Evolutionary conservation across 2,888 invertebrate genomes (phyloP), one percentile per base, ranked within the genome.

Genomic region (Ophioninae sp.): DNA sequence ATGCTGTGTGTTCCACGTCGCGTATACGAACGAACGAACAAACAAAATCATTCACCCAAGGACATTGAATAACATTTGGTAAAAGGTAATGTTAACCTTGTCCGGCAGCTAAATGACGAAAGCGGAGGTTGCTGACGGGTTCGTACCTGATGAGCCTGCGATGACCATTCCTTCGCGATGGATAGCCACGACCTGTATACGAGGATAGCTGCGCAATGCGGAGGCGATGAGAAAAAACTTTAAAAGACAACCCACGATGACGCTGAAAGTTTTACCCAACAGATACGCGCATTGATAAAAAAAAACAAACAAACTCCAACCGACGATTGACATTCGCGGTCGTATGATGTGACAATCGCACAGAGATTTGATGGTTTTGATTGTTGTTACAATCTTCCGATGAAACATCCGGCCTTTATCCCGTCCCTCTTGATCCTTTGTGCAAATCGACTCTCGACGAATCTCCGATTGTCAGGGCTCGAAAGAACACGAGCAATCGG

Each of bases 311-410:
- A 68, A 50, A 21, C 37, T 41, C 88, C 89, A 90, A 90, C 90
- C 90, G 89, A 88, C 90, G 89, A 89, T 90, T 92, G 89, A 89
- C 91, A 90, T 90, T 91, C 89, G 90, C 91, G 62, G 90, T 92
- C 90, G 91, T 91, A 90, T 3, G 30, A 30, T 89, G 78, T 69
- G 90, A 91, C 91, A 90, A 91, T 17, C 91, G 89, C 89, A 90
- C 89, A 88, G 92, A 91, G 92, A 92, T 92, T 91, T 90, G 92
- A 92, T 91, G 90, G 91, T 92, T 89, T 92, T 92, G 92, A 92
- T 91, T 90, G 90, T 92, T 91, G 91, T 91, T 90, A 44, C 88
- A 65, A 72, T 76, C 81, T 87, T 39, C 87, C 82, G 82, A 84
- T 87, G 88, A 79, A 74, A 89, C 88, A 89, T 85, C 67, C 39